A percentile compares a stretch with the other conserved stretches of the same genome.
These are phyloP conservation scores for Philonicus albiceps DNA, from an alignment of 2,888 invertebrate genomes.

Conservation along the genomic window DNA sequence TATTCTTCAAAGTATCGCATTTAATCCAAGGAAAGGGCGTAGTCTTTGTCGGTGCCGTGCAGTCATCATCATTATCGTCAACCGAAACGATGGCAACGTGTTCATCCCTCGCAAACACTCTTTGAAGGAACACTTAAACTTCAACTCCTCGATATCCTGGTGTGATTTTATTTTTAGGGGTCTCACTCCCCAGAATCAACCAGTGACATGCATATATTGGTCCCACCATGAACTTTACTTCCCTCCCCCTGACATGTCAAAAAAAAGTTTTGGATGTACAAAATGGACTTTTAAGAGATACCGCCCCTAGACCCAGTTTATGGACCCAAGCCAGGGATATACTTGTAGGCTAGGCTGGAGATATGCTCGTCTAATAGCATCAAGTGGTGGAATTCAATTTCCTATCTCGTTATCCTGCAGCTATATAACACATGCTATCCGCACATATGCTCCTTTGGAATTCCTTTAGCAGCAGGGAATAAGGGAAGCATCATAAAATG, in stretches of 20 bases:
- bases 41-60: conserved; percentile 17
- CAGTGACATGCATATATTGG: conserved; percentile 3
- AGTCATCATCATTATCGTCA: conserved; percentile 33
- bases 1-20: conserved; percentile 29
- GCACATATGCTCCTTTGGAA: not conserved
- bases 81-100: conserved; percentile 18
- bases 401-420: conserved; percentile 27
- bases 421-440: conserved; percentile 1
- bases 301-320: not conserved
- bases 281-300: conserved; percentile 20
- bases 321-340: not conserved
- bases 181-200: not conserved
- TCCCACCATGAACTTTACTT: not conserved
- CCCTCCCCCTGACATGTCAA: not conserved
- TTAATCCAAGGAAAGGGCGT: conserved; percentile 14
- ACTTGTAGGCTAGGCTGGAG: not conserved
- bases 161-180: not conserved
- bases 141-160: not conserved
- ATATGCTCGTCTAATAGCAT: conserved; percentile 29
- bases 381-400: conserved; percentile 43
- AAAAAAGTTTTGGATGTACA: not conserved
- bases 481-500: conserved; percentile 34
- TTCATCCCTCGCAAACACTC: conserved; percentile 8
- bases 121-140: not conserved
- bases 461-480: not conserved